These are phyloP conservation scores for Enteromius viviparus DNA, from an alignment of 2,797 vertebrate species.

Conservation along the genomic window DNA sequence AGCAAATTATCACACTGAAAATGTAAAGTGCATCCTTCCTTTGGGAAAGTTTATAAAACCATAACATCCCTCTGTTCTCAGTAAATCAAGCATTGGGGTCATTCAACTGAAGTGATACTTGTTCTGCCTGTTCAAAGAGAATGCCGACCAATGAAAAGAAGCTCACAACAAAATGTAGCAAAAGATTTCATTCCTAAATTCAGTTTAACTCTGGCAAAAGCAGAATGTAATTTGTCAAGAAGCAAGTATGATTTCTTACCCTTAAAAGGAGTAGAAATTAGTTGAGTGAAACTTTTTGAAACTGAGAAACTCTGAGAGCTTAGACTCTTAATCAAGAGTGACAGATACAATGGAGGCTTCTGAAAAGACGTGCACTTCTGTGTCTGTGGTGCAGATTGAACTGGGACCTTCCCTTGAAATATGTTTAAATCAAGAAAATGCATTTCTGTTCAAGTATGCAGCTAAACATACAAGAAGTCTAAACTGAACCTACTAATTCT, in stretches of 20 bases:
- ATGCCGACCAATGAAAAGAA: neutral
- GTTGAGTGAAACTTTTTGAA: conserved; percentile 28
- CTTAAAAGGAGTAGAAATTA: conserved; percentile 9
- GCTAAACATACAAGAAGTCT: neutral
- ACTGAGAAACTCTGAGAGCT: conserved; percentile 31
- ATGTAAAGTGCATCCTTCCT: neutral
- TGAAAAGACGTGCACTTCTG: conserved; percentile 11
- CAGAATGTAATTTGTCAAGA: conserved; percentile 5
- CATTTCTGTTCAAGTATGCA: neutral
- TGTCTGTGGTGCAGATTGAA: conserved; percentile 9
- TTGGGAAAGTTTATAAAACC: neutral
- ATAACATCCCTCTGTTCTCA: neutral
- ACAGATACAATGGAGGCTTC: conserved; percentile 25
- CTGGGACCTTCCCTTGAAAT: conserved; percentile 4
- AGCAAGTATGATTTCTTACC: conserved; percentile 25
- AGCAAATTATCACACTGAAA: neutral
- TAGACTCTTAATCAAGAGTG: conserved; percentile 37
- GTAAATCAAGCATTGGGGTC: neutral
- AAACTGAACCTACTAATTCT: neutral
- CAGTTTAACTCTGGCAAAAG: neutral
- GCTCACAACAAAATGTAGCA: neutral
- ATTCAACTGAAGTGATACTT: conserved; percentile 10
- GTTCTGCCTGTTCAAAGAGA: neutral
- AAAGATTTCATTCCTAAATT: neutral
- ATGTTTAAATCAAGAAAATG: conserved; percentile 1